Conservation (phyloP, 2,888 invertebrate species). For the Gonocerus acuteangulatus region DNA sequence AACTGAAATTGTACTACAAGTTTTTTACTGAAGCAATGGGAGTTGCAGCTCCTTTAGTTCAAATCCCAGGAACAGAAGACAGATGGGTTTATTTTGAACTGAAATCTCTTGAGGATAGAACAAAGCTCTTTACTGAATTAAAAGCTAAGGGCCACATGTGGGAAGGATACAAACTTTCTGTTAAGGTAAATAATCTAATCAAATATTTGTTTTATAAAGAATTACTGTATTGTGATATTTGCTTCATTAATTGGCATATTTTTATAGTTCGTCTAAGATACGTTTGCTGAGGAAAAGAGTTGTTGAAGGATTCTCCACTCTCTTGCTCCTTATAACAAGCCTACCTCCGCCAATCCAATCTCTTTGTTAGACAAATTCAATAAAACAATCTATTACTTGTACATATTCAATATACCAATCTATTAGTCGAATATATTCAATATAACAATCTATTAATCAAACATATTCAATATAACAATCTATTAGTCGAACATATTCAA, state of each 20-base stretch:
- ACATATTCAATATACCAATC: no score
- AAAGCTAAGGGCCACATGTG: conserved; percentile 8
- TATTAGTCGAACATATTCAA: no score
- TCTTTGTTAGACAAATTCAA: no score
- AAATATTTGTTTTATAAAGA: background rate
- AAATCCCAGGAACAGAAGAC: conserved; percentile 17
- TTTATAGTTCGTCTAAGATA: no score
- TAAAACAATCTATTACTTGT: no score
- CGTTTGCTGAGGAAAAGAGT: background rate
- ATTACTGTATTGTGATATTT: background rate
- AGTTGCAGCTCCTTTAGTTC: conserved; percentile 7
- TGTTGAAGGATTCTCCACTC: no score
- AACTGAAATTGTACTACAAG: conserved; percentile 10
- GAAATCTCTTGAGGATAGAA: conserved; percentile 11
- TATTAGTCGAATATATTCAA: no score
- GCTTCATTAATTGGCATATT: background rate
- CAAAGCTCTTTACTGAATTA: conserved; percentile 7
- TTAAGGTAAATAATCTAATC: conserved; percentile 1
- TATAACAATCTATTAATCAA: no score
- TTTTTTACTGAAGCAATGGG: conserved; percentile 13
- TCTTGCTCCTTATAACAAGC: no score
- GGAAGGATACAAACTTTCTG: conserved; percentile 7
- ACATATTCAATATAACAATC: no score
- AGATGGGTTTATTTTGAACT: conserved; percentile 5
- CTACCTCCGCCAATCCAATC: no score